Base-by-base conservation (phyloP, 2,113 vertebrate species). In the Cygnus atratus region DNA sequence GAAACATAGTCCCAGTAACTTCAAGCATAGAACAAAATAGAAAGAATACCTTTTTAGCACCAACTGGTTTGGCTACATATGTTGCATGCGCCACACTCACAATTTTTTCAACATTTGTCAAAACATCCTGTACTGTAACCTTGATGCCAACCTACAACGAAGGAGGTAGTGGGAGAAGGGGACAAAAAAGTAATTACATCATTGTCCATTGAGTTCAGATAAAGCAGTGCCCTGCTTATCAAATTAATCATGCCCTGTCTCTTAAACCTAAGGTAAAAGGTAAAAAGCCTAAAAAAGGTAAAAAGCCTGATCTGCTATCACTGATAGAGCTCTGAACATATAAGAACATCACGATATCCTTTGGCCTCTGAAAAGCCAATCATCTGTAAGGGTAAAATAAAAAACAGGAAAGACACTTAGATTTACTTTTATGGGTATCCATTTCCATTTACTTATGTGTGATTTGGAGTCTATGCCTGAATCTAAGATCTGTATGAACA, bases 21-120 rank as follows among this genome's bases (percentile, higher is more conserved):
- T 70, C 18, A 66, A 65, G 17, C 15, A 65, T 4, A 78, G 33
- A 55, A 76, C 13, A 75, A 88, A 95, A 55, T 18, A 67, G 55
- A 57, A 89, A 29, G 18, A 91, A 92, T 97, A 98, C 98, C 98
- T 98, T 98, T 94, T 29, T 68, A 74, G 19, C 70, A 91, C 92
- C 97, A 46, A 71, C 65, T 79, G 98, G 96, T 87, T 97, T 98
- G 77, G 93, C 96, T 76, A 98, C 97, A 7, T 98, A 98, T 1
- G 98, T 98, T 65, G 98, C 98, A 92, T 98, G 98, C 37, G 98
- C 98, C 92, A 97, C 95, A 63, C 98, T 98, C n/a, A 99, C 96
- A 58, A 91, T 94, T 94, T 98, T 98, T 84, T 98, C 97, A 35
- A 26, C 19, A 22, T 96, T 92, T 57, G 95, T 97, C 59, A 96